Percentiles rank a stretch among this genome's conserved stretches.
These are phyloP conservation scores for Nematostella vectensis DNA, from an alignment of 92 coral and sea anemone genomes.

Conservation along the genomic window DNA sequence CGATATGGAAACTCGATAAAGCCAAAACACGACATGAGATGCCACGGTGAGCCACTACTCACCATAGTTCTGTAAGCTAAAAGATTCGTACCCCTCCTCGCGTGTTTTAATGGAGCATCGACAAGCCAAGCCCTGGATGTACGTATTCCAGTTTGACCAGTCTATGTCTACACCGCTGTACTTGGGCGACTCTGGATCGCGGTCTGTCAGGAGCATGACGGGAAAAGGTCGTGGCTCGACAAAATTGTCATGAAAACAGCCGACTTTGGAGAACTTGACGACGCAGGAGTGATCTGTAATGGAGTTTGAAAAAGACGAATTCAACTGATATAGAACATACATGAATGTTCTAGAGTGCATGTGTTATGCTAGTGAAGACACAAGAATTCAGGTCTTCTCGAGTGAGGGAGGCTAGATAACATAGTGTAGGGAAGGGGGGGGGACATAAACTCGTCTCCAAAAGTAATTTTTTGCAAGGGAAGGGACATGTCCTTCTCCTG, in stretches of 20 bases:
- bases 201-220: conserved; percentile 41
- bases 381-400: no score
- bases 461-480: no score
- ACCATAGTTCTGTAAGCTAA: conserved; percentile 71
- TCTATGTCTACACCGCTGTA: conserved; percentile 37
- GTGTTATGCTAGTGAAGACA: no score
- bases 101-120: conserved; percentile 63
- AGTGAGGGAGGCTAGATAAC: no score
- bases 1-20: no score
- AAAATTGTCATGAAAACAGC: conserved; percentile 49
- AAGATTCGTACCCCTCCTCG: conserved; percentile 23
- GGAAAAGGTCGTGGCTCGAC: conserved; percentile 45
- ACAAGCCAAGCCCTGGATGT: conserved; percentile 49
- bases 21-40: neutral
- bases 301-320: no score
- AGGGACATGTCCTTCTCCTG: no score
- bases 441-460: no score
- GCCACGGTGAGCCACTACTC: conserved; percentile 1
- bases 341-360: no score
- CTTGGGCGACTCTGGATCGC: conserved; percentile 16
- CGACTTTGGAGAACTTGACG: conserved; percentile 39
- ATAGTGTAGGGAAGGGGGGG: no score
- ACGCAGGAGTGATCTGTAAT: no score
- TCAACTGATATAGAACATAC: no score
- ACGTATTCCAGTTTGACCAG: conserved; percentile 50